Percentiles rank a stretch among this genome's conserved stretches.
phyloP scores from a whole-genome alignment of 2,113 vertebrate genomes.

The Hystrix brachyura region DNA sequence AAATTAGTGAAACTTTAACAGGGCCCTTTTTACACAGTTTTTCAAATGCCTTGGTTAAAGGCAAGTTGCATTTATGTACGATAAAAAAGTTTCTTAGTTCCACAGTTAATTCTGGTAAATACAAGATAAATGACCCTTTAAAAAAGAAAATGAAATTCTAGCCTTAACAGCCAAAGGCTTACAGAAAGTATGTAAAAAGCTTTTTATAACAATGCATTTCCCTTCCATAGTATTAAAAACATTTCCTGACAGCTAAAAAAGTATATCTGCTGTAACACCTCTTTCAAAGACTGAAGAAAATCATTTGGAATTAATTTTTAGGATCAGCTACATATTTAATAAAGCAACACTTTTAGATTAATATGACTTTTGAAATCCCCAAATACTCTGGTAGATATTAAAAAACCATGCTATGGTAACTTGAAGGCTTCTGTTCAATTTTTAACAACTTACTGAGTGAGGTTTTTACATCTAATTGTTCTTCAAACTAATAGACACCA shows the following conservation, averaged over 20 bases:
- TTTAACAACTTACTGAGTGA: slow-evolving; percentile 25
- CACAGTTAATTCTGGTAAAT: background rate
- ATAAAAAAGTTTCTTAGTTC: background rate
- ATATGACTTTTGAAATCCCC: background rate
- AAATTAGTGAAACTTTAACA: slow-evolving; percentile 25
- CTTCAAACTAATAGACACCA: background rate
- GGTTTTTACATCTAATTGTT: background rate
- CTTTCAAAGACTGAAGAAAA: slow-evolving; percentile 36
- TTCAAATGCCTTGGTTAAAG: slow-evolving; percentile 24
- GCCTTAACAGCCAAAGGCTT: background rate
- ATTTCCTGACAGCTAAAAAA: slow-evolving; percentile 45
- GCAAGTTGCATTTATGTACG: background rate
- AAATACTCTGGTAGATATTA: background rate
- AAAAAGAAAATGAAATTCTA: slow-evolving; percentile 6
- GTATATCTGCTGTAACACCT: background rate
- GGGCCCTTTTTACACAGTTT: background rate
- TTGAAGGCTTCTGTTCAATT: slow-evolving; percentile 31
- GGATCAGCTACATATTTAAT: slow-evolving; percentile 44
- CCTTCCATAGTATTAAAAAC: slow-evolving; percentile 36
- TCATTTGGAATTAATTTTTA: slow-evolving; percentile 45
- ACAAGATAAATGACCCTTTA: background rate
- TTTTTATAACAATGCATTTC: slow-evolving; percentile 23
- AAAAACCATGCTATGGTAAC: background rate
- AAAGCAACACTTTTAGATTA: slow-evolving; percentile 22
- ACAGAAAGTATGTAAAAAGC: background rate